Evolutionary conservation across 1,140 invertebrate species (phyloP), one percentile per base, ranked within the genome.

Genomic region (Pogonus chalceus): DNA sequence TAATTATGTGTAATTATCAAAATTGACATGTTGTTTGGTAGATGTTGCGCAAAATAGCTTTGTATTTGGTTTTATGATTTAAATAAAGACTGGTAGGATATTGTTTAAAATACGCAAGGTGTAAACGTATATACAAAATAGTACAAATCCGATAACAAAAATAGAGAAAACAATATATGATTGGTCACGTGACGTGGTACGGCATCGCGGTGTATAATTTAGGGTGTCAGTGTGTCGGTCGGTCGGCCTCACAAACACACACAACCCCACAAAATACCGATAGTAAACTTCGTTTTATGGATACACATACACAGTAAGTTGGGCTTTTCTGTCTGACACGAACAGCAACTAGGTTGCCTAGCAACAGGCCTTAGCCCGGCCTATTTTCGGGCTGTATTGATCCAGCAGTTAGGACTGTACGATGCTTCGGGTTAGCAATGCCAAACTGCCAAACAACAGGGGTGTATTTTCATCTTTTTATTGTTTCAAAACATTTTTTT

Each of bases 341-440:
- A 49, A 57, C 58, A 62, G 60, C 58, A 59, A 60, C 57, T 54
- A 59, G 55, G 65, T 66, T 64, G 64, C 66, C 60, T 62, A 54
- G 65, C 63, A 65, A 68, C 64, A 62, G 63, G 62, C 58, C 56
- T 66, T 62, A 57, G 62, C 66, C 66, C 65, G 65, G 63, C 66
- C 66, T 68, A 68, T 68, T 68, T 68, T 65, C 59, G 58, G 64
- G 64, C 66, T 66, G 48, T 65, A 68, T 68, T 62, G 66, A 68
- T 68, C 65, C 59, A 46, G 37, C 37, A 43, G n/a, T n/a, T n/a
- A n/a, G n/a, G n/a, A n/a, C n/a, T n/a, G n/a, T n/a, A n/a, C n/a
- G n/a, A n/a, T n/a, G n/a, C n/a, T n/a, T n/a, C n/a, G n/a, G n/a
- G n/a, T n/a, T n/a, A n/a, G n/a, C n/a, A n/a, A n/a, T n/a, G n/a